phyloP scores from a whole-genome alignment of 2,797 vertebrate genomes.

The Salarias fasciatus region DNA sequence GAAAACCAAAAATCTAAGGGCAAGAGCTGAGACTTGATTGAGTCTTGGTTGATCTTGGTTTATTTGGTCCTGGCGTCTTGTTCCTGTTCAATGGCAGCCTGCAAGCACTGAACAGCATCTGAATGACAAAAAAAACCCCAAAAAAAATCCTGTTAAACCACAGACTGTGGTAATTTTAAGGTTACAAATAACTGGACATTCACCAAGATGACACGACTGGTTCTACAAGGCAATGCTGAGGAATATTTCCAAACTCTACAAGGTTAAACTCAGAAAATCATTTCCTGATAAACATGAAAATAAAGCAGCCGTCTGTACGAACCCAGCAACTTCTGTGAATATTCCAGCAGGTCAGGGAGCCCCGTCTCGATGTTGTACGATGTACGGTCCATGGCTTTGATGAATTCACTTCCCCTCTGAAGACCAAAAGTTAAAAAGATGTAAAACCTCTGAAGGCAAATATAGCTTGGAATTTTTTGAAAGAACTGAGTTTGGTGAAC shows the following conservation, averaged over 20 bases:
- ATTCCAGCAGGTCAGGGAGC: constrained; percentile 61
- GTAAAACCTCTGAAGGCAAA: no score
- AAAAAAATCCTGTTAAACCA: neutral
- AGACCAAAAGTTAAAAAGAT: constrained; percentile 6
- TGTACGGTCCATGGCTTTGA: constrained; percentile 81
- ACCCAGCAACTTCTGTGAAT: constrained; percentile 73
- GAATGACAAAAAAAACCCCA: constrained; percentile 25
- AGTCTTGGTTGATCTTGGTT: constrained; percentile 7
- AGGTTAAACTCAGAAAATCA: no score
- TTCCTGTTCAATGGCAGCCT: constrained; percentile 71
- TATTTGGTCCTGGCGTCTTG: constrained; percentile 43
- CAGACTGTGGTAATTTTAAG: no score
- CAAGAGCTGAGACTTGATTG: no score
- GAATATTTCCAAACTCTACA: no score
- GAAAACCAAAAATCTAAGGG: no score
- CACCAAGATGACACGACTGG: no score
- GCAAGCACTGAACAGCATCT: constrained; percentile 69
- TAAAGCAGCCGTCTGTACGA: constrained; percentile 36
- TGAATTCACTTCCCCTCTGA: constrained; percentile 82
- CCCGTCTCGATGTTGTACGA: constrained; percentile 83
- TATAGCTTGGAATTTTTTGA: no score
- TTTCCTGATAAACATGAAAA: no score
- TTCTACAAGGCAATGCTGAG: no score
- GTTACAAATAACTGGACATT: no score
- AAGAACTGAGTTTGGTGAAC: neutral